These are phyloP conservation scores for Maniola jurtina DNA, from an alignment of 1,140 invertebrate species.

Conservation along the genomic window DNA sequence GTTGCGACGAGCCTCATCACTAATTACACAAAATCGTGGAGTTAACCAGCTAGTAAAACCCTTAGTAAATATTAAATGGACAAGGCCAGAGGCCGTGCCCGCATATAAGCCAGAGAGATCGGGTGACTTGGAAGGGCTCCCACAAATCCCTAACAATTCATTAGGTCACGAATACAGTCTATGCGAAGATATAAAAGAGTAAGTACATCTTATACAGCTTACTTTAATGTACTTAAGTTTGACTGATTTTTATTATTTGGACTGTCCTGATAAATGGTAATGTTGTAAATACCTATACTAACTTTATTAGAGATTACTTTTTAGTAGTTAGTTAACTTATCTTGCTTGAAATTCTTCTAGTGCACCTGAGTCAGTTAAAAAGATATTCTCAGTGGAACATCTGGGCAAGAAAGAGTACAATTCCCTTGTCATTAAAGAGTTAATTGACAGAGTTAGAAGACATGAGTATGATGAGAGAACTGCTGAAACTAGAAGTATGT, in stretches of 20 bases:
- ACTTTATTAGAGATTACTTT: too few species aligned
- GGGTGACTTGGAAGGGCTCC: constrained; percentile 79
- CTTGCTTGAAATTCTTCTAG: constrained; percentile 55
- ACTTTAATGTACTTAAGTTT: neutral
- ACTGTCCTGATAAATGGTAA: too few species aligned
- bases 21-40: constrained; percentile 51
- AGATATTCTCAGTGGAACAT: constrained; percentile 82
- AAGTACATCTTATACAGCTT: constrained; percentile 26
- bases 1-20: constrained; percentile 51
- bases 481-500: constrained; percentile 79
- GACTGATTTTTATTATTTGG: too few species aligned
- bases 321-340: neutral
- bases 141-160: constrained; percentile 60
- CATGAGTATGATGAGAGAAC: constrained; percentile 80
- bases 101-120: constrained; percentile 79
- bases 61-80: constrained; percentile 81
- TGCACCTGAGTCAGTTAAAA: constrained; percentile 81
- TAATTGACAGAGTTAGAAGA: constrained; percentile 76
- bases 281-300: too few species aligned
- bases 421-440: constrained; percentile 64
- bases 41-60: constrained; percentile 73
- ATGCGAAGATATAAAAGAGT: constrained; percentile 79
- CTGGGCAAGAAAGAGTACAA: constrained; percentile 73
- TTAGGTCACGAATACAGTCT: constrained; percentile 63
- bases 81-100: constrained; percentile 79